phyloP scores from a whole-genome alignment of 1,140 invertebrate genomes.

The Drosophila bipectinata region DNA sequence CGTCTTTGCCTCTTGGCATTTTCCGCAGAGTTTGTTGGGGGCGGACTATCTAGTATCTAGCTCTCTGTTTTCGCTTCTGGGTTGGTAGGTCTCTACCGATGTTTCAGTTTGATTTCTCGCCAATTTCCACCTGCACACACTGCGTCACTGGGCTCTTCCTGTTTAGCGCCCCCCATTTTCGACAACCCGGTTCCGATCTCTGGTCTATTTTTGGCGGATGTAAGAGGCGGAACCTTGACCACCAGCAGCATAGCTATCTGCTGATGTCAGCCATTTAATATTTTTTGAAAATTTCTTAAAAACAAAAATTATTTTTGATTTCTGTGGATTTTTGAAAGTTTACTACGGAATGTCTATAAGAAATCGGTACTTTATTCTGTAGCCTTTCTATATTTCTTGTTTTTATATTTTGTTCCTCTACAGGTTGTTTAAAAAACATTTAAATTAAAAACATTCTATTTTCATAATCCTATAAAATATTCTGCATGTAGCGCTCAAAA shows the following conservation, averaged over 20 bases:
- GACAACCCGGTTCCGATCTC: constrained; percentile 21
- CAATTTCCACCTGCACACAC: constrained; percentile 69
- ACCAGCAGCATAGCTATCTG: constrained; percentile 55
- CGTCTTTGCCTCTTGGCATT: constrained; percentile 51
- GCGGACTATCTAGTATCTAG: constrained; percentile 4
- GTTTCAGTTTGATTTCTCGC: constrained; percentile 56
- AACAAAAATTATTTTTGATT: neutral
- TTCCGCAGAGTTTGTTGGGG: constrained; percentile 30
- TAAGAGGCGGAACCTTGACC: constrained; percentile 72
- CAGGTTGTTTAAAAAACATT: neutral
- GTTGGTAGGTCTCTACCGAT: constrained; percentile 15
- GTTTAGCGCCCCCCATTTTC: constrained; percentile 35
- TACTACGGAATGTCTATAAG: neutral
- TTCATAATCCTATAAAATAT: neutral
- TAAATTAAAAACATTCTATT: neutral
- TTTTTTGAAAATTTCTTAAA: constrained; percentile 2
- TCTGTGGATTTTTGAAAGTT: neutral
- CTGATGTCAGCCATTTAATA: constrained; percentile 68
- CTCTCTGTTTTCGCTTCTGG: constrained; percentile 25
- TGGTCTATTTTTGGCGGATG: constrained; percentile 62
- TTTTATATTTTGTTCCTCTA: neutral
- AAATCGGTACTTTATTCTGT: neutral
- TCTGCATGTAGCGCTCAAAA: neutral
- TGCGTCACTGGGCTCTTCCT: constrained; percentile 75
- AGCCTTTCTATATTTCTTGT: neutral